Evolutionary conservation across 2,888 invertebrate genomes (phyloP), one percentile per base, ranked within the genome.

Genomic region (Harmothoe impar): DNA sequence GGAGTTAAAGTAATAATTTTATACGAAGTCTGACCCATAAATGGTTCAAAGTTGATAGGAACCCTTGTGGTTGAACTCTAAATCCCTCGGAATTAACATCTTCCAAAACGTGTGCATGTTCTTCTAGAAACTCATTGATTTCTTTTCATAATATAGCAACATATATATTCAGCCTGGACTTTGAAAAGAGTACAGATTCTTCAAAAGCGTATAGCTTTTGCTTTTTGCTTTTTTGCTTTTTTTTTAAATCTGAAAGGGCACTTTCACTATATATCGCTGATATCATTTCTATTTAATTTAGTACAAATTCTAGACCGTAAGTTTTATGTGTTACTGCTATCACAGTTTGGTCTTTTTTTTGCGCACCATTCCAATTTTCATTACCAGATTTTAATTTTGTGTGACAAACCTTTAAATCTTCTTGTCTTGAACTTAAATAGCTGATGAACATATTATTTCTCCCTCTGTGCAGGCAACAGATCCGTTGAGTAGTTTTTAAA

Each of bases 271-370:
- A 43, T 43, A 43, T 3, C 10, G 3, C 43, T 43, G 43, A 43
- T 43, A 10, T 43, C 43, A 43, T 29, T 72, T 15, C 29, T 29
- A 29, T 72, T 72, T 29, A 23, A 0, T 29, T 29, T 72, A 72
- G 72, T 72, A n/a, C 72, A n/a, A 72, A 72, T 72, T 72, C 72
- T 72, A 72, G 72, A 72, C 1, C 25, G 72, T 72, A 72, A 72
- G 72, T 72, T 72, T 25, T 15, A 72, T 29, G 31, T 29, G 17
- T 5, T 29, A 25, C 3, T 25, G 29, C 25, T 5, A 29, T 25
- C 62, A n/a, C 3, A 7, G 20, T 62, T 62, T 62, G 15, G 20
- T 72, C 29, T 62, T 72, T 29, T 15, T 29, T 72, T 72, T 72
- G n/a, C 31, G 29, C 72, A 72, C 72, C 20, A n/a, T 72, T 72